Percentiles rank a stretch among this genome's conserved stretches.
Evolutionary conservation across 2,888 invertebrate species (phyloP).

Genomic region (Xestia xanthographa): DNA sequence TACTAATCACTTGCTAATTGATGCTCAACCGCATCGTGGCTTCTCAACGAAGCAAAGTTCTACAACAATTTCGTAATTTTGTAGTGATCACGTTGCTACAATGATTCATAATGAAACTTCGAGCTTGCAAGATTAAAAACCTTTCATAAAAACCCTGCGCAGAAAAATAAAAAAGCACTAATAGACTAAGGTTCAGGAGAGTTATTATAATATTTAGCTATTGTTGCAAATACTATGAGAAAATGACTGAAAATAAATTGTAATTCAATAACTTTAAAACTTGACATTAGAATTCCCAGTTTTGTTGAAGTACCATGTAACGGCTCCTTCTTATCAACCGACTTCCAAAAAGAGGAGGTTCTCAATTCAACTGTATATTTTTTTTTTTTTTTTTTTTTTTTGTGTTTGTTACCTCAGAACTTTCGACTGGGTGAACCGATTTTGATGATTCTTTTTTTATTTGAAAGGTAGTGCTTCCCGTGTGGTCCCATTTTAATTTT

Average conservation of each 20-base stretch:
- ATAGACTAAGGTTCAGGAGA: not conserved
- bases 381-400: too few species aligned
- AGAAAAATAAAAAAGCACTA: not conserved
- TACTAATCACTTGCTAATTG: constrained; percentile 54
- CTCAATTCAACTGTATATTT: too few species aligned
- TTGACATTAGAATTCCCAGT: too few species aligned
- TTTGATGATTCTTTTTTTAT: too few species aligned
- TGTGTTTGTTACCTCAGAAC: too few species aligned
- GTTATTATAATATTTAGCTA: not conserved
- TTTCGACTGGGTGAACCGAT: too few species aligned
- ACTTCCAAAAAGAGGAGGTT: too few species aligned
- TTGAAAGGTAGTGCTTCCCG: too few species aligned
- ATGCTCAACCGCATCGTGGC: constrained; percentile 39
- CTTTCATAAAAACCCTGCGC: not conserved
- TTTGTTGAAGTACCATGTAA: not conserved
- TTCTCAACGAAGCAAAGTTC: constrained; percentile 25
- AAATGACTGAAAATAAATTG: not conserved
- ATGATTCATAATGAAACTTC: not conserved
- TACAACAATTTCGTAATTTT: constrained; percentile 24
- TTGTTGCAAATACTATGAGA: not conserved
- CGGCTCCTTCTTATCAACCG: not conserved
- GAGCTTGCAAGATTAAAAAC: not conserved
- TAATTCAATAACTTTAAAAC: too few species aligned
- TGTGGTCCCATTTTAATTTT: too few species aligned
- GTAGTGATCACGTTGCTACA: constrained; percentile 6